Conservation (phyloP, 2,888 invertebrate genomes). For the Eretmocerus hayati region DNA sequence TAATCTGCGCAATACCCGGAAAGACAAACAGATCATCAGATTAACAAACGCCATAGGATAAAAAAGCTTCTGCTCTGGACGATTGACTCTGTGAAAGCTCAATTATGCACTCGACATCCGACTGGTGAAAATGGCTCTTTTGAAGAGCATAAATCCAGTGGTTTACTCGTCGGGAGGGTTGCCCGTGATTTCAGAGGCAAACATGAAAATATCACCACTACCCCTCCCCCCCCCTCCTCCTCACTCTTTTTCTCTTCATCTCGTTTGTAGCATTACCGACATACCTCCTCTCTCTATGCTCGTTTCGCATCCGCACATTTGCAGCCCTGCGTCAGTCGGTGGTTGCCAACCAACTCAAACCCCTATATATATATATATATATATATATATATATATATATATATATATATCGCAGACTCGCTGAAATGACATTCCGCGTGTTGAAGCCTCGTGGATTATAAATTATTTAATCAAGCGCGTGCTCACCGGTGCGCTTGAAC, state of each 20-base stretch:
- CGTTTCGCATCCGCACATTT: background rate
- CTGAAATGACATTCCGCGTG: conserved; percentile 36
- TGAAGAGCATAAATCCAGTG: conserved; percentile 25
- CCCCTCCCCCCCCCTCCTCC: background rate
- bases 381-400: background rate
- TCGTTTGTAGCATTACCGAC: background rate
- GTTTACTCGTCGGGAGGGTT: conserved; percentile 19
- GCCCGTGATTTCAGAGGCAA: conserved; percentile 28
- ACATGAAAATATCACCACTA: conserved; percentile 16
- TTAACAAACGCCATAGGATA: too few species aligned
- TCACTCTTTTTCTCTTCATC: conserved; percentile 3
- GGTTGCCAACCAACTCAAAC: too few species aligned
- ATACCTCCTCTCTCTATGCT: background rate
- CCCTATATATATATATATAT: too few species aligned
- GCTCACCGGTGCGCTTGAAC: conserved; percentile 6
- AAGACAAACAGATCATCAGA: too few species aligned
- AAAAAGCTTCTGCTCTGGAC: too few species aligned
- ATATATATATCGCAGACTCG: conserved; percentile 16
- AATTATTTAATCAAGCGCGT: conserved; percentile 45
- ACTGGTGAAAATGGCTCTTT: conserved; percentile 20
- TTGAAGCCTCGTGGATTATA: conserved; percentile 35
- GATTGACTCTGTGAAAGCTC: conserved; percentile 17
- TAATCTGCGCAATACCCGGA: too few species aligned
- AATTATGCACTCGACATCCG: conserved; percentile 17
- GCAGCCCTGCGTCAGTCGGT: background rate